phyloP scores from a whole-genome alignment of 2,888 invertebrate species.

The Helobdella robusta region DNA sequence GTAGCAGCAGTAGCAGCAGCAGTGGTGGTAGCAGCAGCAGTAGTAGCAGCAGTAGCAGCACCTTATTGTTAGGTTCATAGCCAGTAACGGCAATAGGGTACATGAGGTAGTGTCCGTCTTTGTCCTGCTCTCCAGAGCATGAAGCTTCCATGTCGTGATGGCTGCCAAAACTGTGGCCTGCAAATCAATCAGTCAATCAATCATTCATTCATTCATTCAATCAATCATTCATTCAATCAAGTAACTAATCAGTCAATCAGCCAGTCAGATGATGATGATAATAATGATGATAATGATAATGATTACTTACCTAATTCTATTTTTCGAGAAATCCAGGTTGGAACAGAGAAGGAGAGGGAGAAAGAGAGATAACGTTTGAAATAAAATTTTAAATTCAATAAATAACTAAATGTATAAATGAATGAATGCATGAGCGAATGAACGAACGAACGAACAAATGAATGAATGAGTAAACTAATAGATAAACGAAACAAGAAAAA shows the following conservation, averaged over 20 bases:
- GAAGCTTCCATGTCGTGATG: constrained; percentile 92
- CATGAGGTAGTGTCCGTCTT: constrained; percentile 88
- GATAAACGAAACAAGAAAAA: not conserved
- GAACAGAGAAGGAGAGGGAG: not conserved
- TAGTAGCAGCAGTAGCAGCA: no score
- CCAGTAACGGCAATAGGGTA: constrained; percentile 73
- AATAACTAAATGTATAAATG: not conserved
- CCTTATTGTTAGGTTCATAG: constrained; percentile 87
- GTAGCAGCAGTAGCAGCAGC: no score
- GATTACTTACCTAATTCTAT: not conserved
- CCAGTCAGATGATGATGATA: not conserved
- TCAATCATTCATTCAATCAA: not conserved
- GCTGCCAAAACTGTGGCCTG: constrained; percentile 95
- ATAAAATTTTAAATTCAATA: not conserved
- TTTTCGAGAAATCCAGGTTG: not conserved
- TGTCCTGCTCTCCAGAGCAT: constrained; percentile 86
- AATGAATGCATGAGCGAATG: no score
- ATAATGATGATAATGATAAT: not conserved
- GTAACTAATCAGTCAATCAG: not conserved
- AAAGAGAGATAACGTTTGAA: not conserved
- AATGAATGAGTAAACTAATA: no score
- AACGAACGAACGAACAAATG: no score
- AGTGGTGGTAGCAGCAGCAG: no score
- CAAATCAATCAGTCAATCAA: not conserved
- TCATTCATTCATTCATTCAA: not conserved